Evolutionary conservation across 2,888 invertebrate genomes (phyloP).

Genomic region (Drymonia ruficornis): DNA sequence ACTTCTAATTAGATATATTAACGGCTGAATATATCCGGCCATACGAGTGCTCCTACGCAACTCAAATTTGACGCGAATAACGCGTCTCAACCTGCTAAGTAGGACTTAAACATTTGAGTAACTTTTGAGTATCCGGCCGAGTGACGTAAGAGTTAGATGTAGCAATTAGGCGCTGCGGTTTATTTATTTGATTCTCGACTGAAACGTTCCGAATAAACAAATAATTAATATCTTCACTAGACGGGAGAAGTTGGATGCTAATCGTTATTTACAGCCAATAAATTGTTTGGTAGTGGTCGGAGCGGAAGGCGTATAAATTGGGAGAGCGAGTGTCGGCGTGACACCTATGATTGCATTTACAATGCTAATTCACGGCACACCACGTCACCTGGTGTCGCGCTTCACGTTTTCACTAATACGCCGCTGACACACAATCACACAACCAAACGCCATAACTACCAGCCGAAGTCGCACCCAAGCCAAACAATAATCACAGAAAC

Average conservation of each 20-base stretch:
- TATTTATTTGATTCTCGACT: conserved; percentile 13
- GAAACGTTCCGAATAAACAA: conserved; percentile 42
- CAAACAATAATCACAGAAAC: background rate
- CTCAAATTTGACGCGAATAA: too few relatives aligned
- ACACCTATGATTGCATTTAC: conserved; percentile 85
- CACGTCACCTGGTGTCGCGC: conserved; percentile 62
- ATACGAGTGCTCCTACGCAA: too few relatives aligned
- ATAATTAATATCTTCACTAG: conserved; percentile 69
- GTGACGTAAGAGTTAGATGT: conserved; percentile 34
- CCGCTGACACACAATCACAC: conserved; percentile 20
- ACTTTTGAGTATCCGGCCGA: too few relatives aligned
- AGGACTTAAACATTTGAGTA: too few relatives aligned
- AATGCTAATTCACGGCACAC: conserved; percentile 81
- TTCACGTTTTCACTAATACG: conserved; percentile 53
- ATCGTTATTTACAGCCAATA: conserved; percentile 77
- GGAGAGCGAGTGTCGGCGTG: conserved; percentile 75
- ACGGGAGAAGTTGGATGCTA: conserved; percentile 57
- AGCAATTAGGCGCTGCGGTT: conserved; percentile 19
- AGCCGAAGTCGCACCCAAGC: conserved; percentile 15
- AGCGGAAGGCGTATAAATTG: conserved; percentile 81
- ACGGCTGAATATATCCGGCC: conserved; percentile 1
- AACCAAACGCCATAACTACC: background rate
- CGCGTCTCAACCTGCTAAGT: too few relatives aligned
- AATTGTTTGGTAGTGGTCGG: conserved; percentile 74
- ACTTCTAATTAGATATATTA: conserved; percentile 50